A percentile compares a stretch with the other conserved stretches of the same genome.
Evolutionary conservation across 2,113 vertebrate genomes (phyloP).

Genomic region (Verasper variegatus): DNA sequence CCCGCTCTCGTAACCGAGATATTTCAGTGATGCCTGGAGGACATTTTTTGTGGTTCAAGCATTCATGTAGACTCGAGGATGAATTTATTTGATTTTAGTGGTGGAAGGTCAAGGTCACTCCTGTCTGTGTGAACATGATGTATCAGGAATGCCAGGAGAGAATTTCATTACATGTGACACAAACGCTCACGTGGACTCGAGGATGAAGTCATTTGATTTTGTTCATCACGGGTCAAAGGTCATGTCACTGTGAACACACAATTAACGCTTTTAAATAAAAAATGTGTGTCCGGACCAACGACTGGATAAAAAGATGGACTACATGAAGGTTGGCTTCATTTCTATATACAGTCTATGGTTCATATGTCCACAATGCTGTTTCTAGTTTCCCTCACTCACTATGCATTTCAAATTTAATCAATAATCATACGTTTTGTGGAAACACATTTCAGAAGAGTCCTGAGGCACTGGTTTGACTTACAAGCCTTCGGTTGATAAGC

Average conservation of each 20-base stretch:
- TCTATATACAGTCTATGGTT: too few species aligned
- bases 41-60: not conserved
- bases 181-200: not conserved
- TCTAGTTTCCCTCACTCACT: too few species aligned
- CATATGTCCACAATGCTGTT: too few species aligned
- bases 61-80: not conserved
- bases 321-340: too few species aligned
- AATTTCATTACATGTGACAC: not conserved
- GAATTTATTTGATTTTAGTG: not conserved
- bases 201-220: not conserved
- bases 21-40: not conserved
- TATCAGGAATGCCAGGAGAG: not conserved
- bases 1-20: not conserved
- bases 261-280: not conserved
- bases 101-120: not conserved
- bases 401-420: too few species aligned
- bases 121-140: not conserved
- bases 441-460: too few species aligned
- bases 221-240: not conserved
- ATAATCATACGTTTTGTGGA: too few species aligned
- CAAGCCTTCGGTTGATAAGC: too few species aligned
- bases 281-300: too few species aligned
- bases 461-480: too few species aligned
- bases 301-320: too few species aligned
- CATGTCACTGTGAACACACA: not conserved